phyloP scores from a whole-genome alignment of 1,140 invertebrate genomes.

The Bathynomus jamesi region DNA sequence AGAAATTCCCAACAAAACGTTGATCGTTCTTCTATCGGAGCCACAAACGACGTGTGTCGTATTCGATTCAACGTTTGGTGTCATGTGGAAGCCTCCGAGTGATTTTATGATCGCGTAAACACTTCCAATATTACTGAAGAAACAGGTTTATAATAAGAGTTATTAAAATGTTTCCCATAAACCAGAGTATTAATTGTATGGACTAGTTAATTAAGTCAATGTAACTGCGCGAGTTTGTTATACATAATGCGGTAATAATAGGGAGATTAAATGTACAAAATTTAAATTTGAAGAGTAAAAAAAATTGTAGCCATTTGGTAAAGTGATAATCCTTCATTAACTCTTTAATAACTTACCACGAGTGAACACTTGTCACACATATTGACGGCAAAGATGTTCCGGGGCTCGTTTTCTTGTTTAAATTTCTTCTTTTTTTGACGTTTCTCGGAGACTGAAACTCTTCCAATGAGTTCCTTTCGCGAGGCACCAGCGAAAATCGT shows the following conservation, averaged over 20 bases:
- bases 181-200: no score
- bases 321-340: no score
- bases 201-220: no score
- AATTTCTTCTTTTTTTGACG: background rate
- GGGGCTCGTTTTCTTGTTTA: background rate
- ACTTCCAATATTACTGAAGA: background rate
- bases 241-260: no score
- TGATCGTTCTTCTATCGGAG: background rate
- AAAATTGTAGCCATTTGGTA: no score
- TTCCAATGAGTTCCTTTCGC: background rate
- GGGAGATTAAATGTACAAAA: no score
- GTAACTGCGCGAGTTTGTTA: no score
- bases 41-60: slow-evolving; percentile 1
- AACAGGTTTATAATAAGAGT: background rate
- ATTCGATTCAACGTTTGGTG: background rate
- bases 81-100: background rate
- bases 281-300: no score
- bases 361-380: background rate
- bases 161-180: no score
- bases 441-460: background rate
- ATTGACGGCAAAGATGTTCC: background rate
- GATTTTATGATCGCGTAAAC: background rate
- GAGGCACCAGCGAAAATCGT: background rate
- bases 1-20: background rate
- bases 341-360: no score